A percentile compares a stretch with the other conserved stretches of the same genome.
phyloP scores from a whole-genome alignment of 2,888 invertebrate genomes.

The Onchidella celtica region DNA sequence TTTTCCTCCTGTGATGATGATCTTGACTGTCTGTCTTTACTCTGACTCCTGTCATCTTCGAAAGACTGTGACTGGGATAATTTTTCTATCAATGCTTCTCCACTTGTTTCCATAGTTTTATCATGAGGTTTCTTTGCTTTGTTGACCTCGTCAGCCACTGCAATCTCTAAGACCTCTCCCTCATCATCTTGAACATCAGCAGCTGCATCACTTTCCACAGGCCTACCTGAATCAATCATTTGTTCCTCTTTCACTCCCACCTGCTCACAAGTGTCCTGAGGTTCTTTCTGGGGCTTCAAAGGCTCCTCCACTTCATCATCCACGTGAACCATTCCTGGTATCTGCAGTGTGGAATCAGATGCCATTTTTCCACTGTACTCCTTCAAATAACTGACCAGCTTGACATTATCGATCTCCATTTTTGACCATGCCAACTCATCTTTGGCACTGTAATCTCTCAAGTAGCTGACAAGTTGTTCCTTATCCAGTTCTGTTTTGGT shows the following conservation, averaged over 20 bases:
- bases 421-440: constrained; percentile 9
- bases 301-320: background rate
- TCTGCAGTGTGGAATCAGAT: background rate
- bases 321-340: background rate
- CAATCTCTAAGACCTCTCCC: background rate
- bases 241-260: no score
- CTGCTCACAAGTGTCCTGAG: no score
- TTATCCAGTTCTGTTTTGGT: constrained; percentile 5
- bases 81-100: no score
- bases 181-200: background rate
- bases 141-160: background rate
- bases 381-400: constrained; percentile 32
- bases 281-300: no score
- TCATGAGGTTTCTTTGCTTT: background rate
- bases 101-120: background rate
- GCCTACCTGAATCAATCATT: no score
- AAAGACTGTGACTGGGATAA: no score
- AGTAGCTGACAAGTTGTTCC: constrained; percentile 19
- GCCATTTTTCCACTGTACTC: constrained; percentile 38
- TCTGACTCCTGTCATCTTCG: background rate
- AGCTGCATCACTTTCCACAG: background rate
- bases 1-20: constrained; percentile 13
- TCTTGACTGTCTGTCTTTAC: background rate
- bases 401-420: constrained; percentile 21
- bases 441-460: constrained; percentile 36